A percentile compares a stretch with the other conserved stretches of the same genome.
These are phyloP conservation scores for Ooceraea biroi DNA, from an alignment of 1,140 invertebrate species.

Conservation along the genomic window DNA sequence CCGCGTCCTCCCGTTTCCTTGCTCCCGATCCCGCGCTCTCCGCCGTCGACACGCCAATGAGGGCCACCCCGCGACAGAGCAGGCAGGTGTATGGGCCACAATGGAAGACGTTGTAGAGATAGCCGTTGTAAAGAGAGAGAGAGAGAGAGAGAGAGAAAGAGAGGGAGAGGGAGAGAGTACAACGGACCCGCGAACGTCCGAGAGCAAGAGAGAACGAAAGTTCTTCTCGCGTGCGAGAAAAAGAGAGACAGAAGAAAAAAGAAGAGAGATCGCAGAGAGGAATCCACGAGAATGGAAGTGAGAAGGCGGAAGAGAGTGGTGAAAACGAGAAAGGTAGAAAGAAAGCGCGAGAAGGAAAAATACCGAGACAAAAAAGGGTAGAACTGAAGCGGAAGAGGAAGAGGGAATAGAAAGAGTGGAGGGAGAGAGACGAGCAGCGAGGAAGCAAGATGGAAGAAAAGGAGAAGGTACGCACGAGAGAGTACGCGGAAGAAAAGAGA, in stretches of 20 bases:
- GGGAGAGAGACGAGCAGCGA: background rate
- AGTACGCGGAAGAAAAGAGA: slow-evolving; percentile 76
- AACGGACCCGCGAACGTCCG: slow-evolving; percentile 52
- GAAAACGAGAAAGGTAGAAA: background rate
- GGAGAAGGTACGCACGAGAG: slow-evolving; percentile 68
- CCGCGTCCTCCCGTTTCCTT: slow-evolving; percentile 33
- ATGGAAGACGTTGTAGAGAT: slow-evolving; percentile 80
- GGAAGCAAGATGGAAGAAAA: slow-evolving; percentile 69
- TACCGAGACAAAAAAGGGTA: background rate
- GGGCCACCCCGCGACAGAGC: slow-evolving; percentile 76
- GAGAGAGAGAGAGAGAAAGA: slow-evolving; percentile 54
- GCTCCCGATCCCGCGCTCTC: slow-evolving; percentile 61
- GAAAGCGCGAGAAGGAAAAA: slow-evolving; percentile 12
- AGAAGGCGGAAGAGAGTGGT: background rate
- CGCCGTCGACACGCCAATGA: slow-evolving; percentile 77
- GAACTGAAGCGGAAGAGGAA: background rate
- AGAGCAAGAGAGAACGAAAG: background rate
- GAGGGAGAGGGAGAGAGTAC: slow-evolving; percentile 53
- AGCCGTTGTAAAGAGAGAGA: slow-evolving; percentile 53
- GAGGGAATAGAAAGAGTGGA: slow-evolving; percentile 22
- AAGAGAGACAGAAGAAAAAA: slow-evolving; percentile 8
- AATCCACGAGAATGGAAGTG: background rate
- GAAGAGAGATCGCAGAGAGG: slow-evolving; percentile 1
- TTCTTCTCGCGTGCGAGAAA: slow-evolving; percentile 16
- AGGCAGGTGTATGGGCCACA: slow-evolving; percentile 81